phyloP scores from a whole-genome alignment of 2,888 invertebrate species.

The Eupithecia vulgata region DNA sequence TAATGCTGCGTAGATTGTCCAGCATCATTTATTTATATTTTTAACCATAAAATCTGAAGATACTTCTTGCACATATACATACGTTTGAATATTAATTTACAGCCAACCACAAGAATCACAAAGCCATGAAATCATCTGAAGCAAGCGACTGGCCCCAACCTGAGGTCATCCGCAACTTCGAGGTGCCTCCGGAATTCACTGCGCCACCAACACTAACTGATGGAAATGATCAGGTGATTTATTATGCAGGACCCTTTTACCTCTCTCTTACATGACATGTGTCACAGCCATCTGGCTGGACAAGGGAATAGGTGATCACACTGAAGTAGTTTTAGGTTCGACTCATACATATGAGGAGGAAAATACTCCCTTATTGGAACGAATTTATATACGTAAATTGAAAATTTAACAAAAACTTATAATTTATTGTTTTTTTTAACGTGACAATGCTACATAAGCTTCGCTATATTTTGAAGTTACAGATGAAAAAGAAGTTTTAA shows the following conservation, averaged over 20 bases:
- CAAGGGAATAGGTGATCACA: not conserved
- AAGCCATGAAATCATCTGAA: slow-evolving; percentile 28
- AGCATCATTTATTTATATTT: too few relatives aligned
- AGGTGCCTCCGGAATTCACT: slow-evolving; percentile 33
- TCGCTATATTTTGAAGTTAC: too few relatives aligned
- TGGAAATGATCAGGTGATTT: slow-evolving; percentile 19
- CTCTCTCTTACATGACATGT: not conserved
- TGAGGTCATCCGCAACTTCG: slow-evolving; percentile 29
- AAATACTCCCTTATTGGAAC: not conserved
- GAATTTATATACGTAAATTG: not conserved
- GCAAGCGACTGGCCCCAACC: slow-evolving; percentile 35
- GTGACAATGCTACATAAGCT: too few relatives aligned
- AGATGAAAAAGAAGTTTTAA: too few relatives aligned
- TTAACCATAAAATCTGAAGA: too few relatives aligned
- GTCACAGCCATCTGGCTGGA: not conserved
- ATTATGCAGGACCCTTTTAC: not conserved
- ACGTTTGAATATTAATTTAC: not conserved
- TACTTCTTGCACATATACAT: too few relatives aligned
- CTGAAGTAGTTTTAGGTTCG: not conserved
- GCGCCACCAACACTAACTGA: slow-evolving; percentile 17
- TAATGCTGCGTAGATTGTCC: too few relatives aligned
- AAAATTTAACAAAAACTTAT: too few relatives aligned
- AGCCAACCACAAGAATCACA: slow-evolving; percentile 20
- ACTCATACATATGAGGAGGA: not conserved
- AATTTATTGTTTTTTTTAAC: too few relatives aligned